A percentile compares a stretch with the other conserved stretches of the same genome.
phyloP scores from a whole-genome alignment of 2,113 vertebrate genomes.

The Galbula dea region DNA sequence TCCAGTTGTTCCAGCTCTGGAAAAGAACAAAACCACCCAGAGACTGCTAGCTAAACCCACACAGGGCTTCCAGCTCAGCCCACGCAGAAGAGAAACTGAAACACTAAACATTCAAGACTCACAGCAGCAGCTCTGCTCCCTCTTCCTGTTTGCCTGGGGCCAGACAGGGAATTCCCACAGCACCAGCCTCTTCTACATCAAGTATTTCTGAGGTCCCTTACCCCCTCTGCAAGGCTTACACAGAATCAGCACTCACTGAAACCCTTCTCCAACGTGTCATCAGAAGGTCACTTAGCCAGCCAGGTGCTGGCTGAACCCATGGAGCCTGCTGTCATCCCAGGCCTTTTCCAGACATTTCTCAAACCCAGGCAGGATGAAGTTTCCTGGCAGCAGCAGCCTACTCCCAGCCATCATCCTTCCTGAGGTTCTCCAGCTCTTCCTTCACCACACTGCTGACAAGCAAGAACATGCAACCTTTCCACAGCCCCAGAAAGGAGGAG shows the following conservation, averaged over 20 bases:
- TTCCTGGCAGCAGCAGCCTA: neutral
- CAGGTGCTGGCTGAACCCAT: accelerated
- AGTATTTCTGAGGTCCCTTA: neutral
- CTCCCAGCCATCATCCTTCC: neutral
- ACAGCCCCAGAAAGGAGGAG: neutral
- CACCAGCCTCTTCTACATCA: neutral
- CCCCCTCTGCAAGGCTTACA: accelerated
- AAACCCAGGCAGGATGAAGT: neutral
- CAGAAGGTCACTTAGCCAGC: accelerated
- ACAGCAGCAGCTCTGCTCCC: neutral
- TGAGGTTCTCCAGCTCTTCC: neutral
- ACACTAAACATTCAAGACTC: neutral
- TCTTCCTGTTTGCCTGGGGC: neutral
- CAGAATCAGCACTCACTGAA: neutral
- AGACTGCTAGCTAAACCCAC: constrained; percentile 27
- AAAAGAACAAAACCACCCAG: neutral
- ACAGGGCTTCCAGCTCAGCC: neutral
- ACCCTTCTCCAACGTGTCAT: neutral
- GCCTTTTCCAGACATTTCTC: neutral
- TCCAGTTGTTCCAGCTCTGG: neutral
- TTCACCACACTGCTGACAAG: accelerated
- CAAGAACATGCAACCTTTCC: neutral
- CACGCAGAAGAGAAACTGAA: neutral
- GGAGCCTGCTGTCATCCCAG: neutral
- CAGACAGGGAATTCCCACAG: neutral